Evolutionary conservation across 2,888 invertebrate species (phyloP).

Genomic region (Orthonevra nobilis): DNA sequence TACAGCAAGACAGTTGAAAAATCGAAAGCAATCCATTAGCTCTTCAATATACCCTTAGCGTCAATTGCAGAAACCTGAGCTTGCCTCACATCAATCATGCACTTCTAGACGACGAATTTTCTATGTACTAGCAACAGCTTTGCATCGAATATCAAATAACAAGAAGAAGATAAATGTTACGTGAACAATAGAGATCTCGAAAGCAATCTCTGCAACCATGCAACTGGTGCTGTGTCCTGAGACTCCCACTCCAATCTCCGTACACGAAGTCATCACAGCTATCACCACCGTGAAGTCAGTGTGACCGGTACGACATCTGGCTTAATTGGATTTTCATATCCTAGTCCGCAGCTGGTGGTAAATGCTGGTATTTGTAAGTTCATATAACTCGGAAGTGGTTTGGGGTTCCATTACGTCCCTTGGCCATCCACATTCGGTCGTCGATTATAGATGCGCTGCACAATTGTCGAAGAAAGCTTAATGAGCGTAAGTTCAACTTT

Average conservation of each 20-base stretch:
- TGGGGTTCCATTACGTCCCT: slow-evolving; percentile 8
- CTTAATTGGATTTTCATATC: slow-evolving; percentile 49
- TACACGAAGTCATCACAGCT: too few species aligned
- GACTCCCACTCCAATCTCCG: background rate
- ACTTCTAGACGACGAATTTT: slow-evolving; percentile 29
- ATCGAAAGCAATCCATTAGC: slow-evolving; percentile 29
- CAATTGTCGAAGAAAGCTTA: slow-evolving; percentile 15
- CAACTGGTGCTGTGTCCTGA: slow-evolving; percentile 24
- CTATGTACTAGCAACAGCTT: too few species aligned
- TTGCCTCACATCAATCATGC: slow-evolving; percentile 32
- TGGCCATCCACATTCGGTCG: too few species aligned
- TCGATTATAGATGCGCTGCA: too few species aligned
- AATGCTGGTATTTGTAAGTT: too few species aligned
- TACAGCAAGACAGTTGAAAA: slow-evolving; percentile 12
- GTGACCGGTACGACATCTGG: slow-evolving; percentile 23
- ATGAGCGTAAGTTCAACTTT: slow-evolving; percentile 15
- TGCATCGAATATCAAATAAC: slow-evolving; percentile 31
- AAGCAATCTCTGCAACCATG: slow-evolving; percentile 25
- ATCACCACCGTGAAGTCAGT: slow-evolving; percentile 22
- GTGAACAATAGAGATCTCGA: slow-evolving; percentile 23
- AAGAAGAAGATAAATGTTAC: background rate
- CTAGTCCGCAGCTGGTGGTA: too few species aligned
- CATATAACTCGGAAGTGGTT: slow-evolving; percentile 25
- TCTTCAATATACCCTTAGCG: background rate
- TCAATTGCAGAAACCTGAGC: slow-evolving; percentile 14